A percentile compares a stretch with the other conserved stretches of the same genome.
Conservation (phyloP, 2,888 invertebrate genomes). For the Campoletis raptor region DNA sequence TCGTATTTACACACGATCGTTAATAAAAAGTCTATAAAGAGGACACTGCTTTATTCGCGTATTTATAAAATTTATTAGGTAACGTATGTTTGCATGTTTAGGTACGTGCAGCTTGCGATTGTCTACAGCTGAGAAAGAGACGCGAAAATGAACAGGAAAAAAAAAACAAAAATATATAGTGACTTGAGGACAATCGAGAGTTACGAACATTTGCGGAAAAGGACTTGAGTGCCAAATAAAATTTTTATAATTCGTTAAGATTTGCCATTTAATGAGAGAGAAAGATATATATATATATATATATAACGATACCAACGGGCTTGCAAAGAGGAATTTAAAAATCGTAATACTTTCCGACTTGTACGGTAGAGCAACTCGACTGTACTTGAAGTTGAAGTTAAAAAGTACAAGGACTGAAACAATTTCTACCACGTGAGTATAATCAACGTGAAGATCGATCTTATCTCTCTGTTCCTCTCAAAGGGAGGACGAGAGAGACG, state of each 20-base stretch:
- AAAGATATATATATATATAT: too few relatives aligned
- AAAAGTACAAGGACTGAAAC: constrained; percentile 69
- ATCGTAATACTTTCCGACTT: not conserved
- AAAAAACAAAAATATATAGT: not conserved
- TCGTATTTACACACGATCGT: constrained; percentile 72
- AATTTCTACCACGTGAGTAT: constrained; percentile 77
- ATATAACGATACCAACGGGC: too few relatives aligned
- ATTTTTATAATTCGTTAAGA: not conserved
- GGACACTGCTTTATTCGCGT: constrained; percentile 57
- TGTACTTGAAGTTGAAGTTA: constrained; percentile 37
- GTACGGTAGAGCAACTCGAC: not conserved
- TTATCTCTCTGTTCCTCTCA: constrained; percentile 52
- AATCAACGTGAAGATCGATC: constrained; percentile 75
- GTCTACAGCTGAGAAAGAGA: constrained; percentile 50
- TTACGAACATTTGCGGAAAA: not conserved
- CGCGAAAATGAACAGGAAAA: constrained; percentile 6
- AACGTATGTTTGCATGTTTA: constrained; percentile 72
- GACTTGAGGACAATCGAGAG: not conserved
- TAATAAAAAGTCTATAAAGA: constrained; percentile 67
- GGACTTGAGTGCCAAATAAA: not conserved
- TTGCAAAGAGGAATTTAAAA: not conserved
- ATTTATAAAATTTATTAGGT: constrained; percentile 65
- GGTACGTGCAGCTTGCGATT: constrained; percentile 71
- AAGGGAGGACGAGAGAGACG: constrained; percentile 26
- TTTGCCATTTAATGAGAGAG: not conserved